Evolutionary conservation across 35 echinoderm and acorn worm species (phyloP).

Genomic region (Apostichopus californicus): DNA sequence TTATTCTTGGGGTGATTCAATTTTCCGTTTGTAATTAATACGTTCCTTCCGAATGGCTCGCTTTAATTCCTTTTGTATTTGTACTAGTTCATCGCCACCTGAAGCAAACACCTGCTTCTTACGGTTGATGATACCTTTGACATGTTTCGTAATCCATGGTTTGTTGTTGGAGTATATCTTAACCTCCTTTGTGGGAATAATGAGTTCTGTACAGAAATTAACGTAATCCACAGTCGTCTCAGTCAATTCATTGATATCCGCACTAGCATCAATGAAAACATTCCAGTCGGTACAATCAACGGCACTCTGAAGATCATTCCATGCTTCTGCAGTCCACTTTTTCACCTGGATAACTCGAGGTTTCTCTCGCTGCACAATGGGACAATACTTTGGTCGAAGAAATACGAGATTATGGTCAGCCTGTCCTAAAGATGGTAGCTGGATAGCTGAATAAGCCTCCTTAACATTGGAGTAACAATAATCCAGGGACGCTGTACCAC

Average conservation of each 20-base stretch:
- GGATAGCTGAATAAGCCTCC: slow-evolving; percentile 20
- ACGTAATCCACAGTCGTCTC: neutral
- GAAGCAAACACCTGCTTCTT: too few species aligned
- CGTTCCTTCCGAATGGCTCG: too few species aligned
- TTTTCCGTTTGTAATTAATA: neutral
- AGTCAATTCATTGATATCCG: neutral
- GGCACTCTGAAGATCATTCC: neutral
- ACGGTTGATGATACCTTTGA: neutral
- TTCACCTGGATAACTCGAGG: neutral
- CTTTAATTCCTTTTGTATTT: too few species aligned
- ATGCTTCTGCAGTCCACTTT: neutral
- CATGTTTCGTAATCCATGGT: neutral
- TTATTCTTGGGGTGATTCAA: slow-evolving; percentile 39
- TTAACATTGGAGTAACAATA: slow-evolving; percentile 37
- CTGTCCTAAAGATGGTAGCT: slow-evolving; percentile 39
- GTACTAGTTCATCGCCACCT: too few species aligned
- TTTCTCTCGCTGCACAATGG: neutral
- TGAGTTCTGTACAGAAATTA: neutral
- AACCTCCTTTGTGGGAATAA: neutral
- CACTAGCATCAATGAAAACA: neutral
- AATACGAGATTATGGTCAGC: slow-evolving; percentile 48
- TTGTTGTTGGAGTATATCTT: neutral
- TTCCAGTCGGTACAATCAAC: slow-evolving; percentile 3
- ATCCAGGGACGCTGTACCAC: slow-evolving; percentile 34
- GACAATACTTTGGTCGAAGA: slow-evolving; percentile 12